Base-by-base conservation (phyloP, 2,113 vertebrate species). In the Semnornis frantzii region DNA sequence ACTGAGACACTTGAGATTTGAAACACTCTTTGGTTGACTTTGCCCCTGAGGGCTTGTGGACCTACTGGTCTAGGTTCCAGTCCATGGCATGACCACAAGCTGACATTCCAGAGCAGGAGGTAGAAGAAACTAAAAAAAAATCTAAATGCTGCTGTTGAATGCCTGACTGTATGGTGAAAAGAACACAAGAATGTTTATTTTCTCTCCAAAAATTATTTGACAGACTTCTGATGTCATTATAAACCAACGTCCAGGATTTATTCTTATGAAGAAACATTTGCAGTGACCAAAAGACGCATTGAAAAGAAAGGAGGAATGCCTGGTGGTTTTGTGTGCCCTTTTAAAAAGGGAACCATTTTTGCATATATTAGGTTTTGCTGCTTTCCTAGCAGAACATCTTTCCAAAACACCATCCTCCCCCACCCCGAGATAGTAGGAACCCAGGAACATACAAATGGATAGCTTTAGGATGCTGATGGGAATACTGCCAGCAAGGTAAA, bases 401-500 rank as follows among this genome's bases (percentile, higher is more conserved):
- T 82, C 77, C 27, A 64, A 84, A 90, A 57, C 25, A 46, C 78
- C 77, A 10, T 6, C 31, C 8, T 37, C 46, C 19, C 46, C 15
- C 16, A 18, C 48, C 21, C 48, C 6, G 21, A 74, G 46, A 63
- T 31, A 30, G 20, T 28, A 64, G 82, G 60, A 94, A 58, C 48
- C 10, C 20, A 78, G 94, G 80, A 91, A 76, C 33, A 64, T 31
- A 66, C 23, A 89, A 95, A 91, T 78, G 42, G 91, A 70, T 83
- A 69, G 77, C 92, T 92, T 90, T 87, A 93, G 94, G 79, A 94
- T 91, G 85, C 78, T 94, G 81, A 72, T 94, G 93, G 96, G 94
- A 97, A 96, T 89, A 92, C n/a, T 88, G 87, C 95, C 94, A 96
- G 60, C 58, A 91, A 95, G 92, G 94, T 87, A 94, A 96, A 95